Evolutionary conservation across 2,888 invertebrate genomes (phyloP), one percentile per base, ranked within the genome.

Genomic region (Sturmia bella): DNA sequence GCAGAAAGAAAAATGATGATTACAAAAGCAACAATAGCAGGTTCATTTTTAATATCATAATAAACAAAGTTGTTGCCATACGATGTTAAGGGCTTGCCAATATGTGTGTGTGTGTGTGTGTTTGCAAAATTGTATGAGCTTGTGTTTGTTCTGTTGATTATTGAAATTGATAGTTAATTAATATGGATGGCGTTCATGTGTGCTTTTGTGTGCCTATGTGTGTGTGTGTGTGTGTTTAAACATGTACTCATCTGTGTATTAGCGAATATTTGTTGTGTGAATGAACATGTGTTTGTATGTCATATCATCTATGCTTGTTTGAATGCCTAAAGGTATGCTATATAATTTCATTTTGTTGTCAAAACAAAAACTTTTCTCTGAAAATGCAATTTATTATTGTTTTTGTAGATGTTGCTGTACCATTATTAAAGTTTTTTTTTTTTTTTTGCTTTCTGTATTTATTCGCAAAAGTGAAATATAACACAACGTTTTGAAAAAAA

Each of bases 101-200:
- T 63, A 12, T 45, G 21, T 17, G 9, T 24, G 9, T 56, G 48
- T 66, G 68, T 69, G 32, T 7, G n/a, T 80, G 66, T 48, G 43
- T 70, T 11, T 12, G 17, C 7, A 7, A 7, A 3, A 3, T 1
- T 72, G 59, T 61, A 17, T 68, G 19, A 57, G 21, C 57, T 52
- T 43, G 48, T 70, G 77, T 77, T 69, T 70, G 61, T 77, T 63
- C 52, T 75, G 82, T 82, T 82, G 82, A 82, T 78, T 82, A 82
- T 82, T 82, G 78, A 82, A 82, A 82, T 82, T 82, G 82, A 82
- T 82, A 78, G 82, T 82, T 82, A 82, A 78, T 82, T 82, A 82
- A 82, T 78, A 82, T 82, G 78, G 70, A 78, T 70, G 78, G 59
- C 54, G 61, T 78, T 59, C 64, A 52, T 59, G 56, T 41, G 12